Evolutionary conservation across 2,888 invertebrate species (phyloP).

Genomic region (Thyatira batis): DNA sequence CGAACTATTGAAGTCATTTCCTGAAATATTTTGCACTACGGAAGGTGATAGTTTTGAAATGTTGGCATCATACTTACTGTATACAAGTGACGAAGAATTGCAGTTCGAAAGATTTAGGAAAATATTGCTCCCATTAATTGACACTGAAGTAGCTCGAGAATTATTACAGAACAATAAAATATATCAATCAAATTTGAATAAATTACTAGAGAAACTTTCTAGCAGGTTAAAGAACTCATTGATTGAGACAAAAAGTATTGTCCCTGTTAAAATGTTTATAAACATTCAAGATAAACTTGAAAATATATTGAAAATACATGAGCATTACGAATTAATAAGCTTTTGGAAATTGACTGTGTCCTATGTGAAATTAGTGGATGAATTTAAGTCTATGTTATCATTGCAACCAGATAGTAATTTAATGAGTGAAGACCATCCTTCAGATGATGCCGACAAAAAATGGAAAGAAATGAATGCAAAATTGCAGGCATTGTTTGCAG

Average conservation of each 20-base stretch:
- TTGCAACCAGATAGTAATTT: neutral
- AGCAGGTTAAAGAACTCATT: conserved; percentile 37
- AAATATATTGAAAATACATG: conserved; percentile 32
- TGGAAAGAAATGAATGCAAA: conserved; percentile 29
- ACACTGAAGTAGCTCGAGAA: conserved; percentile 29
- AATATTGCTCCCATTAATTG: conserved; percentile 45
- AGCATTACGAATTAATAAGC: conserved; percentile 53
- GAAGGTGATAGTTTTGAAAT: conserved; percentile 8
- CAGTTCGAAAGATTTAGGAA: conserved; percentile 48
- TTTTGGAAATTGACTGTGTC: conserved; percentile 47
- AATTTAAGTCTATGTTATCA: conserved; percentile 8
- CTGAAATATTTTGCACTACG: conserved; percentile 34
- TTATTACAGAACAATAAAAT: conserved; percentile 23
- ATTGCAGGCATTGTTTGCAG: conserved; percentile 42
- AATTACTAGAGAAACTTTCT: conserved; percentile 33
- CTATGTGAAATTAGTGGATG: conserved; percentile 35
- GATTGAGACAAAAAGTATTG: conserved; percentile 27
- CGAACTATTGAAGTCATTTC: conserved; percentile 43
- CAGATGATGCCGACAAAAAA: conserved; percentile 10
- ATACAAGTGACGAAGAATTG: conserved; percentile 36
- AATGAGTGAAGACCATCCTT: neutral
- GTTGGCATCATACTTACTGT: conserved; percentile 43
- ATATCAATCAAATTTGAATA: conserved; percentile 26
- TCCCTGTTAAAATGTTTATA: conserved; percentile 41
- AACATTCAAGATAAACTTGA: conserved; percentile 36